These are phyloP conservation scores for Tiphia femorata DNA, from an alignment of 2,888 invertebrate genomes.

Conservation along the genomic window DNA sequence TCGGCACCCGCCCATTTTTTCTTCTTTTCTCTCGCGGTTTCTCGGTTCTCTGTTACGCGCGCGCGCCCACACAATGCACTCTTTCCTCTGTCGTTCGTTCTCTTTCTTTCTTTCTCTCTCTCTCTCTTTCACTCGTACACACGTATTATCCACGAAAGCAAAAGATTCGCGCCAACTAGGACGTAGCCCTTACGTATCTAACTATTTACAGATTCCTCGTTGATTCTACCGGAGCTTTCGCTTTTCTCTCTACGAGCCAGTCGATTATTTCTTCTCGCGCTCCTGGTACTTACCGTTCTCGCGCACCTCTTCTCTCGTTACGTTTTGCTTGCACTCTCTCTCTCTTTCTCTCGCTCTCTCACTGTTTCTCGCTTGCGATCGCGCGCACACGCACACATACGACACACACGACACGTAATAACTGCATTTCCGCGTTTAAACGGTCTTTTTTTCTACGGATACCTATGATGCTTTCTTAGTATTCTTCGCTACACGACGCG, in stretches of 20 bases:
- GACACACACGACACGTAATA: conserved; percentile 38
- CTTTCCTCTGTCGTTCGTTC: background rate
- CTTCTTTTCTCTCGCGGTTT: conserved; percentile 12
- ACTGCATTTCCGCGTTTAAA: conserved; percentile 23
- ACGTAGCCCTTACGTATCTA: conserved; percentile 46
- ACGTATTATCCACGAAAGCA: too few species aligned
- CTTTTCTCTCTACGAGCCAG: background rate
- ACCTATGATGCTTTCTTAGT: conserved; percentile 18
- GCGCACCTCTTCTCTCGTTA: conserved; percentile 26
- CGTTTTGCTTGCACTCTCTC: conserved; percentile 7
- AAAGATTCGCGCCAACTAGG: conserved; percentile 35
- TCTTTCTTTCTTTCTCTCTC: conserved; percentile 4
- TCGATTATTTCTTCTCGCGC: background rate
- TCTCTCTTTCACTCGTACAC: conserved; percentile 4
- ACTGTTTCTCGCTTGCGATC: conserved; percentile 3
- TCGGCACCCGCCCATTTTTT: conserved; percentile 53
- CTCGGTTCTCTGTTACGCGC: too few species aligned
- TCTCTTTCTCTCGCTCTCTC: conserved; percentile 15
- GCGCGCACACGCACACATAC: conserved; percentile 16
- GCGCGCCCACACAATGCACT: conserved; percentile 48
- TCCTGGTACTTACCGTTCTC: conserved; percentile 9
- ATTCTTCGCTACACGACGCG: conserved; percentile 36
- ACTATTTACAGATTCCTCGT: conserved; percentile 39
- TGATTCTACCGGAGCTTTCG: conserved; percentile 24
- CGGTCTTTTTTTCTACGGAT: conserved; percentile 23